phyloP scores from a whole-genome alignment of 2,888 invertebrate genomes.

The Lithophane socia region DNA sequence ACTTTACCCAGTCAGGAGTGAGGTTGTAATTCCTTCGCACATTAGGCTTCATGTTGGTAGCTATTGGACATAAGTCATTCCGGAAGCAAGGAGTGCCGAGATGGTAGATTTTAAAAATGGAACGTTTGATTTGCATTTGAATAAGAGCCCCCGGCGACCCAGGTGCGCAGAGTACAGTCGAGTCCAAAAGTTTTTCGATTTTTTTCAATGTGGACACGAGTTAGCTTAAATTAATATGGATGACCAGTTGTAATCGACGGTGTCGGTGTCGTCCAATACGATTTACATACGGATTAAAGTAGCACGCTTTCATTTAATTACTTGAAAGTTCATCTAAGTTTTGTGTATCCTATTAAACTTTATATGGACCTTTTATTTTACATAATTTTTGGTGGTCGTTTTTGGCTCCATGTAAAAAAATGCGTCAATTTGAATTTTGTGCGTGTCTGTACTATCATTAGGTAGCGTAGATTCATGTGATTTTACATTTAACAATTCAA shows the following conservation, averaged over 20 bases:
- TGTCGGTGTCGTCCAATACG: slow-evolving; percentile 69
- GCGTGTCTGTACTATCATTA: slow-evolving; percentile 78
- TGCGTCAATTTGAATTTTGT: slow-evolving; percentile 53
- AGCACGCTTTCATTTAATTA: slow-evolving; percentile 59
- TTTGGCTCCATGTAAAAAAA: neutral
- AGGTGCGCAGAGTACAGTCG: slow-evolving; percentile 88
- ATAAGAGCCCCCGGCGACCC: slow-evolving; percentile 90
- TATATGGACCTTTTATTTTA: neutral
- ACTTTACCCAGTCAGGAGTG: slow-evolving; percentile 57
- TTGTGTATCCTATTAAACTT: slow-evolving; percentile 9
- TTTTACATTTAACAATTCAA: slow-evolving; percentile 78
- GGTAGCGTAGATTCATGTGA: slow-evolving; percentile 77
- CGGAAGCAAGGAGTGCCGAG: slow-evolving; percentile 88
- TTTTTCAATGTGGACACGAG: slow-evolving; percentile 70
- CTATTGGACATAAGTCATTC: slow-evolving; percentile 88
- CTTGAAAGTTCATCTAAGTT: slow-evolving; percentile 54
- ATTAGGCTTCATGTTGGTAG: slow-evolving; percentile 74
- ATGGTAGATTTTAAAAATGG: slow-evolving; percentile 91
- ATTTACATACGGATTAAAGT: slow-evolving; percentile 79
- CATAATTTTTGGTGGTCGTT: neutral
- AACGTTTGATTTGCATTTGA: slow-evolving; percentile 91
- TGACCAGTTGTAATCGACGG: slow-evolving; percentile 81
- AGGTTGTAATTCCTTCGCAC: slow-evolving; percentile 69
- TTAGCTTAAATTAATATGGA: slow-evolving; percentile 81
- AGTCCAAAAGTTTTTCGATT: slow-evolving; percentile 80